Percentiles rank a stretch among this genome's conserved stretches.
Evolutionary conservation across 1,140 invertebrate species (phyloP).

Genomic region (Sitophilus oryzae): DNA sequence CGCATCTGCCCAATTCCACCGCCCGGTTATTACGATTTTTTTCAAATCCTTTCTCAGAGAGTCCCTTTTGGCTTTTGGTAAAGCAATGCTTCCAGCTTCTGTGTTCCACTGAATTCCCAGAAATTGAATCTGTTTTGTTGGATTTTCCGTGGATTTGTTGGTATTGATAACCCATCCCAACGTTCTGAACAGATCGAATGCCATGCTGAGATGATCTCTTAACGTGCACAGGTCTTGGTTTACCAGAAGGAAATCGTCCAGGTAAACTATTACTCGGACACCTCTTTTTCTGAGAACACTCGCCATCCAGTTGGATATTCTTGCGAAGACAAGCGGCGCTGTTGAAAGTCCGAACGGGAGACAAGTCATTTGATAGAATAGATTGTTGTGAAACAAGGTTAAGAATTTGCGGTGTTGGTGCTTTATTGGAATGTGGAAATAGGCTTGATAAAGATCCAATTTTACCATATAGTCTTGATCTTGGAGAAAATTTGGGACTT

Average conservation of each 20-base stretch:
- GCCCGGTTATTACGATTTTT: background rate
- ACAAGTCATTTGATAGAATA: constrained; percentile 35
- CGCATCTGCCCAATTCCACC: constrained; percentile 2
- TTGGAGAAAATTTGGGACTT: constrained; percentile 8
- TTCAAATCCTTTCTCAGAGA: background rate
- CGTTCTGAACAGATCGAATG: background rate
- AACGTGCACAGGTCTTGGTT: background rate
- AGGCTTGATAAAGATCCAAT: constrained; percentile 10
- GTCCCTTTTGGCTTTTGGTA: background rate
- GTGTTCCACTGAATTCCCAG: too few species aligned
- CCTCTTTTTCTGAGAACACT: constrained; percentile 27
- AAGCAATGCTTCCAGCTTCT: background rate
- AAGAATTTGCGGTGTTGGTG: constrained; percentile 26
- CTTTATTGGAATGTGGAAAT: constrained; percentile 16
- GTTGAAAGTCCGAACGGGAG: too few species aligned
- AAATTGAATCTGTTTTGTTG: too few species aligned
- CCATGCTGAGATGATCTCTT: too few species aligned
- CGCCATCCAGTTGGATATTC: constrained; percentile 32
- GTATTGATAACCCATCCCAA: constrained; percentile 13
- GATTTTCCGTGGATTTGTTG: constrained; percentile 4
- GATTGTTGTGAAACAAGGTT: constrained; percentile 8
- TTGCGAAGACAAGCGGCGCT: constrained; percentile 31
- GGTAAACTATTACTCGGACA: constrained; percentile 27
- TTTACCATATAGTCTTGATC: too few species aligned
- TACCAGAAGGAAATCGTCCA: constrained; percentile 26